Base-by-base conservation (phyloP, 2,888 invertebrate genomes). In the Teleogryllus oceanicus region DNA sequence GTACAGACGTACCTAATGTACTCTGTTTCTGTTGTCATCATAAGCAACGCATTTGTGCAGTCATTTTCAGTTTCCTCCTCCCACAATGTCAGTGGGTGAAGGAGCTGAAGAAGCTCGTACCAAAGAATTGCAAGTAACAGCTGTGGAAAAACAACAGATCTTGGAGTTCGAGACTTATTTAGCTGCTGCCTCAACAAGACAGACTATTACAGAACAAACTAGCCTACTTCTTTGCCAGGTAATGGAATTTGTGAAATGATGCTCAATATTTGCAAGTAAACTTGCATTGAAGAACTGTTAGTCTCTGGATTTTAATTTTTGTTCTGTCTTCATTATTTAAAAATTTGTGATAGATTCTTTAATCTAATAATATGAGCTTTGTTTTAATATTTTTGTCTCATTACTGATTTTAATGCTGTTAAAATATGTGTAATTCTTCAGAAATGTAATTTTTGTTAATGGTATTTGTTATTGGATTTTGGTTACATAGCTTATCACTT, bases 91-190 rank as follows among this genome's bases (percentile, higher is more conserved):
- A 0, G 85, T 88, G 16, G 88, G 90, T 2, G 90, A 91, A 82
- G 88, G 90, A 75, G 89, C 89, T 78, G 90, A 91, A 75, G 91
- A 92, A 82, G 89, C 91, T 78, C 88, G 89, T 80, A 88, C 89
- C 3, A 92, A 92, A 83, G 94, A 94, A 85, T 85, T 92, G 74
- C 92, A 95, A 88, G 89, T 93, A 18, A 88, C 91, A 51, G 89
- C 91, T 5, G 85, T 93, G 49, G 96, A 96, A 86, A 92, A 92
- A 82, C 93, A 94, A 84, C 91, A 91, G 83, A 95, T 96, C 83
- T 86, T 96, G 2, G 94, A 97, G 88, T 95, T 97, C 87, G 98
- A 98, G 88, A 92, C 93, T 0, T 95, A 98, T 88, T 89, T 98
- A 77, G 98, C 98, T 0, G 97, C 97, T 37, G 93, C 94, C 82